Percentiles rank a stretch among this genome's conserved stretches.
These are phyloP conservation scores for Motacilla tschutschensis DNA, from an alignment of 2,113 vertebrate species.

Conservation along the genomic window DNA sequence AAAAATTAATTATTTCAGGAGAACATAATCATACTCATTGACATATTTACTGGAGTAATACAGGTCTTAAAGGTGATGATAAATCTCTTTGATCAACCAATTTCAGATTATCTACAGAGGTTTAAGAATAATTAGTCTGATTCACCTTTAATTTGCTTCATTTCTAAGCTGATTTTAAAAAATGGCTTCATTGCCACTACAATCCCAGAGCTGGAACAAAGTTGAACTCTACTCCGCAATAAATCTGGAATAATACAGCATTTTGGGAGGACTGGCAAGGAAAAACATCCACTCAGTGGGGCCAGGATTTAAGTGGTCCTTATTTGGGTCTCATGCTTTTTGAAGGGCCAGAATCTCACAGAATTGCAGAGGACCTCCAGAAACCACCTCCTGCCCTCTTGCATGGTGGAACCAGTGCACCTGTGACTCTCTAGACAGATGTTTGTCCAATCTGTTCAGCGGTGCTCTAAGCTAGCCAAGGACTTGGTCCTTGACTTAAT, in stretches of 20 bases:
- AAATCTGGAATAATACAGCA: not conserved
- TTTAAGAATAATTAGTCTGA: not conserved
- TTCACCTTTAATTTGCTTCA: not conserved
- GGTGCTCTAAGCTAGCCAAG: not conserved
- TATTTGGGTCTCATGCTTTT: not conserved
- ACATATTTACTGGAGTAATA: not conserved
- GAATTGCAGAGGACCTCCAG: not conserved
- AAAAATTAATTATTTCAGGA: not conserved
- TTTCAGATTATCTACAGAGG: not conserved
- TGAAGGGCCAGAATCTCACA: not conserved
- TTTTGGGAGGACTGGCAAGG: not conserved
- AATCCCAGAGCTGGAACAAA: not conserved
- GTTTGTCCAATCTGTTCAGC: not conserved
- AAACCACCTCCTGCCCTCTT: not conserved
- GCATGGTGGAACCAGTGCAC: rapidly evolving
- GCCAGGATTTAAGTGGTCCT: not conserved
- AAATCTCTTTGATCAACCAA: not conserved
- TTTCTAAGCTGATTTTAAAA: not conserved
- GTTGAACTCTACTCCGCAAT: not conserved
- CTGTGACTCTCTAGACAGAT: not conserved
- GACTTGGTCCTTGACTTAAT: slow-evolving; percentile 48
- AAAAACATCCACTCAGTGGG: not conserved
- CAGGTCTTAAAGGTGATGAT: not conserved
- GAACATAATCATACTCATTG: not conserved
- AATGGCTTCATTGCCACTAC: not conserved